phyloP scores from a whole-genome alignment of 2,888 invertebrate species.

The Omphaloscelis lunosa region DNA sequence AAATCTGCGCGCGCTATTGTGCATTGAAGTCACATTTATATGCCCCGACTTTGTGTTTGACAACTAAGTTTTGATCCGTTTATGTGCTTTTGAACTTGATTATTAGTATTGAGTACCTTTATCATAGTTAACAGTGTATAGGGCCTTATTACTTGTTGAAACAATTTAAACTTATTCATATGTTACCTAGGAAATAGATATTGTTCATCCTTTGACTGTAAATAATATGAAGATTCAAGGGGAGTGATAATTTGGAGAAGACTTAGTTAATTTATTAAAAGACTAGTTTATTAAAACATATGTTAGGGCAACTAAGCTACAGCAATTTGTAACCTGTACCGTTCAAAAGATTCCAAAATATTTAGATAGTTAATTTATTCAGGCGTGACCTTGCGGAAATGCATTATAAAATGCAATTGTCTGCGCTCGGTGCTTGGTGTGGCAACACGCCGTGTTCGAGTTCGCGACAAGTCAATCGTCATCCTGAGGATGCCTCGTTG shows the following conservation, averaged over 20 bases:
- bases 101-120: conserved; percentile 21
- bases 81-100: conserved; percentile 40
- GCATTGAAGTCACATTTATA: conserved; percentile 62
- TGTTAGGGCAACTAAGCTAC: not conserved
- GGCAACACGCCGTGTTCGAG: too few relatives aligned
- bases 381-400: too few relatives aligned
- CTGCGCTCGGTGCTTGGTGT: too few relatives aligned
- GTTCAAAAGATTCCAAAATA: not conserved
- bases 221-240: not conserved
- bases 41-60: conserved; percentile 52
- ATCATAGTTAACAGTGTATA: not conserved
- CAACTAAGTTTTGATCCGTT: conserved; percentile 50
- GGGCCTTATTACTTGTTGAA: not conserved
- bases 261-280: not conserved
- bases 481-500: too few relatives aligned
- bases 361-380: too few relatives aligned
- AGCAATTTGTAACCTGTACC: not conserved
- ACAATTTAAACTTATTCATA: not conserved
- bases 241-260: not conserved
- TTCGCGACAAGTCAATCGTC: too few relatives aligned
- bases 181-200: not conserved
- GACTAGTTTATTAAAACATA: not conserved
- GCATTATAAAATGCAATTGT: too few relatives aligned
- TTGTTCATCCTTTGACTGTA: not conserved
- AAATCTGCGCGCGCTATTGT: conserved; percentile 66